Percentiles rank a stretch among this genome's conserved stretches.
Conservation (phyloP, 2,888 invertebrate genomes). For the Pterobdella sp. region DNA sequence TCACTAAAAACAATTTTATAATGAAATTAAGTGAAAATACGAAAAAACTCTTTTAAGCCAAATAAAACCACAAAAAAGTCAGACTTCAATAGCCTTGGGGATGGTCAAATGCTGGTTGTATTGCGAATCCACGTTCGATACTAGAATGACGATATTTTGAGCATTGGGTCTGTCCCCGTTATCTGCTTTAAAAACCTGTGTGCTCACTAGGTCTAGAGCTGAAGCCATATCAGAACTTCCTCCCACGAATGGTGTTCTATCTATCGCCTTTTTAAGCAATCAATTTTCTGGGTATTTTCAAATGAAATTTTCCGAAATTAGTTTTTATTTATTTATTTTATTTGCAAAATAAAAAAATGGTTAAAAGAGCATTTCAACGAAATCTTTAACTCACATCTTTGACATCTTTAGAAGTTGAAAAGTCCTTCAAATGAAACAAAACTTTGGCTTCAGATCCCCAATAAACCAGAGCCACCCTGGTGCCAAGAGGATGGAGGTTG, state of each 20-base stretch:
- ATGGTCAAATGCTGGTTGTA: constrained; percentile 41
- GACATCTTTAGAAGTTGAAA: constrained; percentile 40
- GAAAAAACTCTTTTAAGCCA: not conserved
- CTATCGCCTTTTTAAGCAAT: no score
- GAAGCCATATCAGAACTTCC: constrained; percentile 26
- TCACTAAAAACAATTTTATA: no score
- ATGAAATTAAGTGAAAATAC: not conserved
- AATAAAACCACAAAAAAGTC: not conserved
- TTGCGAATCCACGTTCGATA: constrained; percentile 44
- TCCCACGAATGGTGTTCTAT: constrained; percentile 19
- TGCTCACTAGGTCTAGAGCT: constrained; percentile 6
- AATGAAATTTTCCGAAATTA: no score
- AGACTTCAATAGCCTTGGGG: constrained; percentile 40
- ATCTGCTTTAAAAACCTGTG: constrained; percentile 7
- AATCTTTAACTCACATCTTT: constrained; percentile 35
- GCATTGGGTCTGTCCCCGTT: constrained; percentile 44
- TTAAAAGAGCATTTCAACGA: not conserved
- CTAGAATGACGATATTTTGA: constrained; percentile 42
- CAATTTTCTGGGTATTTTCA: no score
- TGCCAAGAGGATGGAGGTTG: constrained; percentile 32
- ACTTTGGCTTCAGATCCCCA: constrained; percentile 37
- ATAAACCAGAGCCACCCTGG: constrained; percentile 36
- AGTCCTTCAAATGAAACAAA: constrained; percentile 43
- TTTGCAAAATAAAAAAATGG: no score
- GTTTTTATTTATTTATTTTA: no score